These are phyloP conservation scores for Brienomyrus longianalis DNA, from an alignment of 2,113 vertebrate genomes.

Conservation along the genomic window DNA sequence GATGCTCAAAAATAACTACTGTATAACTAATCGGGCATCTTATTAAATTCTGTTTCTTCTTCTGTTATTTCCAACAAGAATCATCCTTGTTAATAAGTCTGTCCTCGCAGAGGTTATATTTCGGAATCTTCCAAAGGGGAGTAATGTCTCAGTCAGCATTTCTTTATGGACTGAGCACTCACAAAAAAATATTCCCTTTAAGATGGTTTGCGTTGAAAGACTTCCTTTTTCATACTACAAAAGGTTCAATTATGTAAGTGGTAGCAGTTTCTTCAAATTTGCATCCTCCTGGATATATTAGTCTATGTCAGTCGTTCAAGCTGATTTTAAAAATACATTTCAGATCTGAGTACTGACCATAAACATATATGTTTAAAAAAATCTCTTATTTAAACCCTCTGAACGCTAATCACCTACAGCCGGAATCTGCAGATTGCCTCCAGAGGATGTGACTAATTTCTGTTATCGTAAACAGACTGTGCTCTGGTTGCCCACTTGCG, in stretches of 20 bases:
- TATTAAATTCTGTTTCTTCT: neutral
- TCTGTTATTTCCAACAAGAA: neutral
- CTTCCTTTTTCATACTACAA: neutral
- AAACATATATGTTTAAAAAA: neutral
- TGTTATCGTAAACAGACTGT: conserved; percentile 5
- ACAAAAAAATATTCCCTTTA: neutral
- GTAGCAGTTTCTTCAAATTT: neutral
- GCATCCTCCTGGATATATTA: neutral
- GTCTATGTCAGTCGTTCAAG: neutral
- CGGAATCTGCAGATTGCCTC: neutral
- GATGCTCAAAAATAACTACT: neutral
- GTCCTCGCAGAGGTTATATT: neutral
- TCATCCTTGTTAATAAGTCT: neutral
- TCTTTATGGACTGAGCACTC: neutral
- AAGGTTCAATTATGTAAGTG: neutral
- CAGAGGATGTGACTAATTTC: neutral
- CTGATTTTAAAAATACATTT: neutral
- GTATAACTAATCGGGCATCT: neutral
- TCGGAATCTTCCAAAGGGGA: neutral
- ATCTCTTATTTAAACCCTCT: neutral
- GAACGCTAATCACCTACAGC: neutral
- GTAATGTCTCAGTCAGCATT: neutral
- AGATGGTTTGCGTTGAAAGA: neutral
- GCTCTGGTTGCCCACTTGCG: neutral
- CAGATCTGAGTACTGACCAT: neutral